Conservation (phyloP, 2,888 invertebrate species). For the Drosophila anomelani region DNA sequence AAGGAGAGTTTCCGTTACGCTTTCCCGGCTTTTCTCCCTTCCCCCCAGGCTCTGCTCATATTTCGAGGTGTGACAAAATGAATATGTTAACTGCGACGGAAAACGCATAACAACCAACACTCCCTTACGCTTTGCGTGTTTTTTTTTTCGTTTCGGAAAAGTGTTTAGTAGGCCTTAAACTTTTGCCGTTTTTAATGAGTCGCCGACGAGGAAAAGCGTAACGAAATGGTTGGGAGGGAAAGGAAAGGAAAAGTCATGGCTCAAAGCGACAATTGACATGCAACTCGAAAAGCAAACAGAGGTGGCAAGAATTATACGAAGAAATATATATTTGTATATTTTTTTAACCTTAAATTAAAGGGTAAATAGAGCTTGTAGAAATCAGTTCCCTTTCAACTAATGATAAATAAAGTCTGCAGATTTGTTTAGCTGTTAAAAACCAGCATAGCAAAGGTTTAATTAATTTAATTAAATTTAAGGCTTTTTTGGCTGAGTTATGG, state of each 20-base stretch:
- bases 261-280: constrained; percentile 73
- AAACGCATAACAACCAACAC: constrained; percentile 38
- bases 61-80: constrained; percentile 57
- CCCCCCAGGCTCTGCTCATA: constrained; percentile 11
- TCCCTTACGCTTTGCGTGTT: constrained; percentile 19
- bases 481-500: too few relatives aligned
- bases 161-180: constrained; percentile 41
- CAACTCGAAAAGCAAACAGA: constrained; percentile 40
- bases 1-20: constrained; percentile 4
- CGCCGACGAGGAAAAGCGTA: constrained; percentile 1
- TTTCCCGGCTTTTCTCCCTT: background rate
- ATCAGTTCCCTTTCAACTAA: too few relatives aligned
- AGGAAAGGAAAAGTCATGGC: constrained; percentile 12
- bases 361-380: too few relatives aligned
- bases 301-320: background rate
- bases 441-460: too few relatives aligned
- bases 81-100: constrained; percentile 42
- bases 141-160: constrained; percentile 11
- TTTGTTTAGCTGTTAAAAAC: too few relatives aligned
- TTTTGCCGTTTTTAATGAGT: constrained; percentile 57
- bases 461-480: too few relatives aligned
- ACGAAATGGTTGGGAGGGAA: background rate
- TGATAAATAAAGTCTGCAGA: too few relatives aligned
- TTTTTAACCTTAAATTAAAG: too few relatives aligned
- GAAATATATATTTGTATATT: background rate